phyloP scores from a whole-genome alignment of 1,140 invertebrate species.

The Dinoponera quadriceps region DNA sequence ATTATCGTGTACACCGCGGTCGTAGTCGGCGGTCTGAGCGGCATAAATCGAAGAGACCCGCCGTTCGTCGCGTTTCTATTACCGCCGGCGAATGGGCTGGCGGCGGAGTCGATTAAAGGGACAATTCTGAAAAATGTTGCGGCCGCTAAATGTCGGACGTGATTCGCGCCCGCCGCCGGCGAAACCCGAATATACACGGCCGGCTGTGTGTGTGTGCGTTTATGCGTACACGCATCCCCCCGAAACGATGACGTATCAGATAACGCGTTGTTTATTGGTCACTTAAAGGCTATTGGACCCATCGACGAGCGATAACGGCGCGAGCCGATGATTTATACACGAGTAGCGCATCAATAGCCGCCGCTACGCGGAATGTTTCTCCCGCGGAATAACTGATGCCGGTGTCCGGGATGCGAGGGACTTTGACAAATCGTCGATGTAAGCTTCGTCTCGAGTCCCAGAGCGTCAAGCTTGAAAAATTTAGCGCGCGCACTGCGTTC shows the following conservation, averaged over 20 bases:
- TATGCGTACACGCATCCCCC: background rate
- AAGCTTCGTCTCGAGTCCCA: too few species aligned
- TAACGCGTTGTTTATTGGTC: constrained; percentile 14
- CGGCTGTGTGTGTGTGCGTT: too few species aligned
- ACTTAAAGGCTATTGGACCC: constrained; percentile 18
- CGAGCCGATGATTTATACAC: background rate
- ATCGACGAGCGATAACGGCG: background rate
- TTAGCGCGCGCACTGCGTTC: too few species aligned
- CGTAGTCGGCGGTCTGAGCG: constrained; percentile 33
- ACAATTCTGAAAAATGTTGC: background rate
- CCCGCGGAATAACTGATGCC: too few species aligned
- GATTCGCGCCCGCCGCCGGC: too few species aligned
- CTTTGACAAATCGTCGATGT: too few species aligned
- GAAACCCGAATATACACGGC: background rate
- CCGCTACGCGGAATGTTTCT: too few species aligned
- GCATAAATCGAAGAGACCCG: constrained; percentile 51
- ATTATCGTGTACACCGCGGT: constrained; percentile 47
- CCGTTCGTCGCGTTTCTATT: constrained; percentile 54
- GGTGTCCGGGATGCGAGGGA: too few species aligned
- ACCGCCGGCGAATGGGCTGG: background rate
- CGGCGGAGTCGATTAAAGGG: constrained; percentile 18
- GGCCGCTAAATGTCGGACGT: background rate
- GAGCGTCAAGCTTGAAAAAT: too few species aligned
- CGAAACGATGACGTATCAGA: background rate
- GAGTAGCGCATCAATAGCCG: background rate